Evolutionary conservation across 2,888 invertebrate species (phyloP), one percentile per base, ranked within the genome.

Genomic region (Hecatera dysodea): DNA sequence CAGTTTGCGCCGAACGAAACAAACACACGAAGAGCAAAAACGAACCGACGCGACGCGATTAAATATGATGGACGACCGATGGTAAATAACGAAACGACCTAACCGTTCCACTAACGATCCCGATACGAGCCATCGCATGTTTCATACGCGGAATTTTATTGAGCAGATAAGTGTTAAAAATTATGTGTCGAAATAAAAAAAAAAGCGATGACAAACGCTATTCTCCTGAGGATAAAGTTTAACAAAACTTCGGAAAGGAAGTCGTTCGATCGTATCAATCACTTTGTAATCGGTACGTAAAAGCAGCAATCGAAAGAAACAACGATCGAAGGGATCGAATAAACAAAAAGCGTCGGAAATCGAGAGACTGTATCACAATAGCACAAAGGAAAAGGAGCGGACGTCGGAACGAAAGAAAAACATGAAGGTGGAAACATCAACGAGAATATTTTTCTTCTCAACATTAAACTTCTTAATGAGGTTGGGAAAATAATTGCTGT

Each of bases 401-500:
- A 70, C 72, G 75, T 57, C 61, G 71, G 46, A 73, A 71, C 70
- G 60, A 73, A 84, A 82, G 77, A 75, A 86, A 82, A 86, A 84
- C 78, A 83, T 70, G 72, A 64, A 83, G 88, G 84, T 87, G 86
- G 87, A 88, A 91, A 89, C 87, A 90, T 89, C 88, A 82, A 88
- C 85, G 83, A 86, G 88, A 90, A 92, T 92, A 93, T 92, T 93
- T 92, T 93, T 93, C 92, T 92, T 91, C 85, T 86, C 88, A 82
- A 86, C 90, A 91, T 90, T 90, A 92, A 94, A 93, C 93, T 93
- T 92, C 92, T 91, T 95, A 95, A 95, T 93, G 94, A 94, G 93
- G 92, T 91, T 90, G 90, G 91, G 88, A 91, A 92, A 94, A 94
- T 95, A 94, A 95, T 94, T 94, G 93, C 92, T 93, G 94, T 92